Evolutionary conservation across 2,888 invertebrate species (phyloP).

Genomic region (Sylvicola cinctus): DNA sequence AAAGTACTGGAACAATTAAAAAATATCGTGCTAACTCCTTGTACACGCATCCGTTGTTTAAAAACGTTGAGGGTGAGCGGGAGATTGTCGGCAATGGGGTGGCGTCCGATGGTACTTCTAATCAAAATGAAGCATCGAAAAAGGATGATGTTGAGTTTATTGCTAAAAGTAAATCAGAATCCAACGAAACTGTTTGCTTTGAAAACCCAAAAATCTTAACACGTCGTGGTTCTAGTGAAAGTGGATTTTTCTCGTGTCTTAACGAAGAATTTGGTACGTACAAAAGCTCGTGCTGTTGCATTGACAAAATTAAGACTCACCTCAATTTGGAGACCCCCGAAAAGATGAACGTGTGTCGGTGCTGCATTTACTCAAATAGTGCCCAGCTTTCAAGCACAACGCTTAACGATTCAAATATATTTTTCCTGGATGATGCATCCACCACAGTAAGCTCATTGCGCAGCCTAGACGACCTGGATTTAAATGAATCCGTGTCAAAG

Average conservation of each 20-base stretch:
- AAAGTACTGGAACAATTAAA: constrained; percentile 15
- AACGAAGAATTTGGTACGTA: constrained; percentile 48
- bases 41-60: constrained; percentile 36
- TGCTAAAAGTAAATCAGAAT: constrained; percentile 2
- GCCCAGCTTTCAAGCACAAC: constrained; percentile 12
- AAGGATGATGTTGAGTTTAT: neutral
- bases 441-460: constrained; percentile 27
- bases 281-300: constrained; percentile 13
- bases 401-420: constrained; percentile 26
- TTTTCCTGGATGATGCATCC: constrained; percentile 35
- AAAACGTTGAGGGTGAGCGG: constrained; percentile 11
- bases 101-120: constrained; percentile 6
- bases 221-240: constrained; percentile 68
- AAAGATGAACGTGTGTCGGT: constrained; percentile 13
- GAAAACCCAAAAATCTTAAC: constrained; percentile 27
- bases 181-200: constrained; percentile 9
- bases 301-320: constrained; percentile 20
- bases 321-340: constrained; percentile 13
- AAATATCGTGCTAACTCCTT: constrained; percentile 33
- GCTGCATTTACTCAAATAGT: constrained; percentile 13
- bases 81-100: neutral
- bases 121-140: constrained; percentile 6
- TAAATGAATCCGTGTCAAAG: constrained; percentile 15
- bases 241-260: constrained; percentile 75
- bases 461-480: constrained; percentile 35